A percentile compares a stretch with the other conserved stretches of the same genome.
phyloP scores from a whole-genome alignment of 2,113 vertebrate species.

The Myodes glareolus region DNA sequence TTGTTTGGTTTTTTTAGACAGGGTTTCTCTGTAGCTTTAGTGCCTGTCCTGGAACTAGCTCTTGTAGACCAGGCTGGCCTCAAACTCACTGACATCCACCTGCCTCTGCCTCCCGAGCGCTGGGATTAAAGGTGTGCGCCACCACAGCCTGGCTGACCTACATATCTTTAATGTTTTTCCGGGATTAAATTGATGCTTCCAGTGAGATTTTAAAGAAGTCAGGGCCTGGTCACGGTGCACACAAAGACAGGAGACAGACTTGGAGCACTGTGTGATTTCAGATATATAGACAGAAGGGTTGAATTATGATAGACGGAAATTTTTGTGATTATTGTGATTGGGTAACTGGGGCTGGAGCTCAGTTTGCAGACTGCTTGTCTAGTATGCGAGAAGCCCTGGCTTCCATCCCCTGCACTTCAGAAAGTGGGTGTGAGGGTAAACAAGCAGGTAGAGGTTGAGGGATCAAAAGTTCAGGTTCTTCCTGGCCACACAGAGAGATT shows the following conservation, averaged over 20 bases:
- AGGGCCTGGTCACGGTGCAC: background rate
- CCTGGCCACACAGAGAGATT: background rate
- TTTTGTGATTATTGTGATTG: background rate
- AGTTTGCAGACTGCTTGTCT: background rate
- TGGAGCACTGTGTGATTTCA: background rate
- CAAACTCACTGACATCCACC: too few species aligned
- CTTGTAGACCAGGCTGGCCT: too few species aligned
- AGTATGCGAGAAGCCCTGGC: background rate
- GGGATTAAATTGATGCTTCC: background rate
- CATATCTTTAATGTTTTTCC: background rate
- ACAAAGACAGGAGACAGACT: conserved; percentile 43
- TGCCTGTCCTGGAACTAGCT: too few species aligned
- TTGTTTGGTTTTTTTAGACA: too few species aligned
- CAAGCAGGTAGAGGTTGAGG: background rate
- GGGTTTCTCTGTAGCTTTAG: too few species aligned
- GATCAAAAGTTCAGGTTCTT: background rate
- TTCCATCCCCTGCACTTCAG: background rate
- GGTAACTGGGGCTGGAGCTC: background rate
- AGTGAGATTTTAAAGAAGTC: background rate
- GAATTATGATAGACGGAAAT: background rate
- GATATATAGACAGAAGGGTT: background rate
- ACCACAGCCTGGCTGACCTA: background rate
- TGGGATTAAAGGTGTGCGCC: too few species aligned
- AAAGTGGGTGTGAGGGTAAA: background rate
- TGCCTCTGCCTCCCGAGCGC: too few species aligned